phyloP scores from a whole-genome alignment of 2,113 vertebrate species.

The Silurus glanis region DNA sequence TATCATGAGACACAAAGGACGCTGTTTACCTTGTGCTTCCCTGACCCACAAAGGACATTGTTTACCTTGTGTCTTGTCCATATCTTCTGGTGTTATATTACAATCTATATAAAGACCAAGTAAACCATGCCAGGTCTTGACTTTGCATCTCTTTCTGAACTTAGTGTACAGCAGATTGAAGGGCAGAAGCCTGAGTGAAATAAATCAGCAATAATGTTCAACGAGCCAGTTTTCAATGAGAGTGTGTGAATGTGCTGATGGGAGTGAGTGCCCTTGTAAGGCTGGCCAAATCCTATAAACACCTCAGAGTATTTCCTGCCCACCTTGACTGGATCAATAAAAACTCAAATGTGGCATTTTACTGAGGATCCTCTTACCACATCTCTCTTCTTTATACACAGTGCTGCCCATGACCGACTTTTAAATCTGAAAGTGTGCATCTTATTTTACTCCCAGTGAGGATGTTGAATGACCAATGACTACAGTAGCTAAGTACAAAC shows the following conservation, averaged over 20 bases:
- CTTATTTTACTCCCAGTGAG: not conserved
- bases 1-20: not conserved
- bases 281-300: constrained; percentile 70
- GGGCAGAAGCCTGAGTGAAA: not conserved
- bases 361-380: constrained; percentile 37
- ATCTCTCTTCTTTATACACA: not conserved
- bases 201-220: not conserved
- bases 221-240: not conserved
- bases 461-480: not conserved
- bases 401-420: not conserved
- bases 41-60: not conserved
- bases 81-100: constrained; percentile 1
- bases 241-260: constrained; percentile 55
- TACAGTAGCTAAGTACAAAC: constrained; percentile 8
- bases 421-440: not conserved
- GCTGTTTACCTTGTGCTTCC: not conserved
- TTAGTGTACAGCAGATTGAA: not conserved
- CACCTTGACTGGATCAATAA: constrained; percentile 68
- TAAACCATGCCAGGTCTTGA: constrained; percentile 5
- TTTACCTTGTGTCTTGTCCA: not conserved
- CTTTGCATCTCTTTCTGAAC: constrained; percentile 30
- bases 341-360: constrained; percentile 44
- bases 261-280: constrained; percentile 62
- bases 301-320: constrained; percentile 74
- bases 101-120: constrained; percentile 20